phyloP scores from a whole-genome alignment of 2,797 vertebrate species.

The Odontamblyopus rebecca region DNA sequence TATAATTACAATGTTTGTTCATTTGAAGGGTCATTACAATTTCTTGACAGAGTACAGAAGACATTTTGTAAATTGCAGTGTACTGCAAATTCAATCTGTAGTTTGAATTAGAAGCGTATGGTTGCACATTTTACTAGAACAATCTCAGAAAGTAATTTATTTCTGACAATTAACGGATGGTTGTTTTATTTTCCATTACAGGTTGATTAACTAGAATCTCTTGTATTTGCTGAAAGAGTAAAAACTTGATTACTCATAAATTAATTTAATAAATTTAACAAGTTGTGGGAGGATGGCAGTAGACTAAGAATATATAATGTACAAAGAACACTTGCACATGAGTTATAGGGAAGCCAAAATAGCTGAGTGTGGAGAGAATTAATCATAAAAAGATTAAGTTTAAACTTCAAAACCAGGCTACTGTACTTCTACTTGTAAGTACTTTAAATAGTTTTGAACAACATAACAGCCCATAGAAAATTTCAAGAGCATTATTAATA shows the following conservation, averaged over 20 bases:
- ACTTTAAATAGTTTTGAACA: too few relatives aligned
- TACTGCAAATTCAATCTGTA: constrained; percentile 16
- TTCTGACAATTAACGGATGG: constrained; percentile 1
- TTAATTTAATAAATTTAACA: neutral
- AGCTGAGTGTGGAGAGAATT: constrained; percentile 39
- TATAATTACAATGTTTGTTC: neutral
- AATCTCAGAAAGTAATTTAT: constrained; percentile 15
- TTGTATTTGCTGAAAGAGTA: neutral
- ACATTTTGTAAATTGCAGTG: neutral
- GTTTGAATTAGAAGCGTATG: neutral
- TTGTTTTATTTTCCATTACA: neutral
- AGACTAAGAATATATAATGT: too few relatives aligned
- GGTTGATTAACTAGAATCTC: too few relatives aligned
- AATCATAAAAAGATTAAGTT: constrained; percentile 50
- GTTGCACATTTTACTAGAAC: constrained; percentile 8
- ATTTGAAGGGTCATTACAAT: neutral
- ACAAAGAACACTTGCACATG: constrained; percentile 3
- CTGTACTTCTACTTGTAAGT: neutral
- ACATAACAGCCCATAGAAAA: too few relatives aligned
- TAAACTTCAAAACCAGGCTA: constrained; percentile 33
- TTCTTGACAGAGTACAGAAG: constrained; percentile 1
- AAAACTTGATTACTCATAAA: constrained; percentile 4
- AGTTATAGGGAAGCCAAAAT: constrained; percentile 30
- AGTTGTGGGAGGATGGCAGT: neutral
- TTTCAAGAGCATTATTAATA: too few relatives aligned